Percentiles rank a stretch among this genome's conserved stretches.
Evolutionary conservation across 1,140 invertebrate genomes (phyloP).

Genomic region (Drosophila tristis): DNA sequence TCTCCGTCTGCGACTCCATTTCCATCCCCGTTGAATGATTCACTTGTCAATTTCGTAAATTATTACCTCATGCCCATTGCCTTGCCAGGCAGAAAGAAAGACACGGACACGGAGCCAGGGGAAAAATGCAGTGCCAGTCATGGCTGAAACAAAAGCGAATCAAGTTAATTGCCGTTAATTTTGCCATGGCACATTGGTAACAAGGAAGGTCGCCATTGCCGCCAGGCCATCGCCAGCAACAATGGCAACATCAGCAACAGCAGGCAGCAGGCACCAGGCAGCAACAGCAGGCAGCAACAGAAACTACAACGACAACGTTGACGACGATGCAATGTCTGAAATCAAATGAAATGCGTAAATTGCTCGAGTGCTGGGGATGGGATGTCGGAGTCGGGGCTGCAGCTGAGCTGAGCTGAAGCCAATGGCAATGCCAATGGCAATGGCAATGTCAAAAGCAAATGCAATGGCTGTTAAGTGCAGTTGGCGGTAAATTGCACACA

Average conservation of each 20-base stretch:
- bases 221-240: slow-evolving; percentile 24
- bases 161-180: slow-evolving; percentile 81
- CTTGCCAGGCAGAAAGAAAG: slow-evolving; percentile 23
- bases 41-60: slow-evolving; percentile 80
- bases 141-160: slow-evolving; percentile 64
- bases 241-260: slow-evolving; percentile 28
- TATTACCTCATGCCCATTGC: slow-evolving; percentile 66
- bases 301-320: slow-evolving; percentile 8
- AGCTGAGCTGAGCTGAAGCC: slow-evolving; percentile 11
- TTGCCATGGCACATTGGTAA: slow-evolving; percentile 75
- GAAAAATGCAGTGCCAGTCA: slow-evolving; percentile 52
- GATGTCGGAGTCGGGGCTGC: background rate
- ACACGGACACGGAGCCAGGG: slow-evolving; percentile 17
- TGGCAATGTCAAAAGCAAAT: slow-evolving; percentile 43
- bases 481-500: slow-evolving; percentile 14
- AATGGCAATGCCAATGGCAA: slow-evolving; percentile 30
- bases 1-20: background rate
- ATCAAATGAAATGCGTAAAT: slow-evolving; percentile 79
- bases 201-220: slow-evolving; percentile 65
- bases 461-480: slow-evolving; percentile 49
- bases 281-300: background rate
- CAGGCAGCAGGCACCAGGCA: background rate
- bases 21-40: slow-evolving; percentile 47
- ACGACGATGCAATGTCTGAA: slow-evolving; percentile 42
- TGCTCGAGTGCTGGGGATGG: slow-evolving; percentile 39